Conservation (phyloP, 2,113 vertebrate genomes). For the Eleginops maclovinus region DNA sequence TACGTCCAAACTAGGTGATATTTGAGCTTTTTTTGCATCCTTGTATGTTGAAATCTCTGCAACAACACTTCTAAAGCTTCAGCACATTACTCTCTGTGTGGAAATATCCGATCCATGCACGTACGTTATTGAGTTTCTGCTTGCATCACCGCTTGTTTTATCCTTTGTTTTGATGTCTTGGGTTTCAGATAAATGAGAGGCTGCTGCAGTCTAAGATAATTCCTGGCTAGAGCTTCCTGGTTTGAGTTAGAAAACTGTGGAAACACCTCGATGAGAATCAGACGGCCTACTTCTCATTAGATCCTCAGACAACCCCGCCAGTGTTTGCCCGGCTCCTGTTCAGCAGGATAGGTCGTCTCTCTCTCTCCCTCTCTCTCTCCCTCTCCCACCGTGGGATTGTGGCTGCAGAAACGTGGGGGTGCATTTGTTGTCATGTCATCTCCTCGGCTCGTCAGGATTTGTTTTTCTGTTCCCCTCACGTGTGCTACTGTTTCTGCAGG, state of each 20-base stretch:
- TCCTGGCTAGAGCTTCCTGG: conserved; percentile 40
- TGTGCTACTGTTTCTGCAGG: conserved; percentile 52
- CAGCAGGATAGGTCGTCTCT: conserved; percentile 41
- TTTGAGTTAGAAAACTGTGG: conserved; percentile 37
- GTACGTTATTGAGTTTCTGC: conserved; percentile 11
- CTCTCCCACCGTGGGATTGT: conserved; percentile 56
- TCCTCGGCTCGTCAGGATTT: conserved; percentile 50
- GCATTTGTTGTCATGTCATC: conserved; percentile 58
- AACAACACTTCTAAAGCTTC: neutral
- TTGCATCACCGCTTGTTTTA: conserved; percentile 3
- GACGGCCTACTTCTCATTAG: conserved; percentile 46
- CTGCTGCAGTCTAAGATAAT: conserved; percentile 16
- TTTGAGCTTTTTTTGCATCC: no score
- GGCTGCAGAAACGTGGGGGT: neutral
- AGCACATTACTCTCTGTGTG: neutral
- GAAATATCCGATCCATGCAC: conserved; percentile 25
- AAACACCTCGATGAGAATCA: conserved; percentile 34
- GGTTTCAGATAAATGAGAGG: conserved; percentile 44
- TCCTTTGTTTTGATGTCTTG: conserved; percentile 25
- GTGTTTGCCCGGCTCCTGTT: conserved; percentile 37
- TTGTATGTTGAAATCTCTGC: neutral
- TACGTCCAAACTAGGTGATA: no score
- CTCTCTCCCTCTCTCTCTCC: conserved; percentile 10
- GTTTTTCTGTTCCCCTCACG: conserved; percentile 47
- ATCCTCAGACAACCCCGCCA: conserved; percentile 52